Percentiles rank a stretch among this genome's conserved stretches.
Conservation (phyloP, 2,888 invertebrate genomes). For the Aleiodes alternator region DNA sequence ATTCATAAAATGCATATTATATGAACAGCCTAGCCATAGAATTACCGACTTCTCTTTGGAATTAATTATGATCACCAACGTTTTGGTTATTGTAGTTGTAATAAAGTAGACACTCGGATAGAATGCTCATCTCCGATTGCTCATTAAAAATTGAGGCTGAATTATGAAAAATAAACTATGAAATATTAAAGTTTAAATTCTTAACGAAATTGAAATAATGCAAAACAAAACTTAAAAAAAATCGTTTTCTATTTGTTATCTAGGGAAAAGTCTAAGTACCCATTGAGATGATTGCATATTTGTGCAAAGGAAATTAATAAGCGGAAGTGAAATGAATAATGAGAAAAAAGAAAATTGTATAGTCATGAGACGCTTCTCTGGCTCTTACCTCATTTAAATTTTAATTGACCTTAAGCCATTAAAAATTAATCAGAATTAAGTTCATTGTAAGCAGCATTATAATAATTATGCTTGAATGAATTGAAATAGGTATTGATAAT, state of each 20-base stretch:
- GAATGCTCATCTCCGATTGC: neutral
- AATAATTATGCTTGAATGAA: constrained; percentile 27
- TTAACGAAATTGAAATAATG: neutral
- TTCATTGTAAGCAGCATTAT: constrained; percentile 36
- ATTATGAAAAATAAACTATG: neutral
- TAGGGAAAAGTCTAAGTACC: constrained; percentile 64
- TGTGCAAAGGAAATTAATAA: constrained; percentile 60
- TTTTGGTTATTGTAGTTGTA: too few relatives aligned
- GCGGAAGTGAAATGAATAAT: constrained; percentile 10
- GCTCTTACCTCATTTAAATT: constrained; percentile 17
- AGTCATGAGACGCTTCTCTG: neutral
- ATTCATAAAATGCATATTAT: too few relatives aligned
- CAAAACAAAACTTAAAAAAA: constrained; percentile 1
- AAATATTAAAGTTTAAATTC: neutral
- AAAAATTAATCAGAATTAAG: constrained; percentile 7
- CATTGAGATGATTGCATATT: constrained; percentile 64
- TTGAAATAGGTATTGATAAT: neutral
- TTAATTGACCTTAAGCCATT: constrained; percentile 6
- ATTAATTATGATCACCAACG: too few relatives aligned
- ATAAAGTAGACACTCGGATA: neutral
- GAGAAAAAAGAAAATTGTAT: constrained; percentile 30
- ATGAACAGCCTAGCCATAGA: too few relatives aligned
- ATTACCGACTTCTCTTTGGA: too few relatives aligned
- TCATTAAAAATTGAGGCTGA: constrained; percentile 12
- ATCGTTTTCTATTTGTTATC: constrained; percentile 62